Evolutionary conservation across 2,113 vertebrate species (phyloP), one percentile per base, ranked within the genome.

Genomic region (Cyrtonyx montezumae): DNA sequence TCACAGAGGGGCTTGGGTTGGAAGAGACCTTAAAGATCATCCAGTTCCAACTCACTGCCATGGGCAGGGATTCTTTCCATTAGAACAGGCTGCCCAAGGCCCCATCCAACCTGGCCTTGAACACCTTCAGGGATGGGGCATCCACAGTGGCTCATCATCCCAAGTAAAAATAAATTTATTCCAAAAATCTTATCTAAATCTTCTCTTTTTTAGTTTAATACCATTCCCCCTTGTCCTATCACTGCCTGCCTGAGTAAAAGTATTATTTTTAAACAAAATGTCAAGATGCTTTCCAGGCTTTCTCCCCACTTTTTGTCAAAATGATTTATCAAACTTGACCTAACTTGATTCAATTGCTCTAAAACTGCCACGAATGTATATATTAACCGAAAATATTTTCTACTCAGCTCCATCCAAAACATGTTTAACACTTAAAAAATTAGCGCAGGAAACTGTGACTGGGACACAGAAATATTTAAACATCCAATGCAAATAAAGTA

Each of bases 381-480:
- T n/a, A 62, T 67, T 67, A 77, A 74, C 49, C 28, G 48, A 76
- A 85, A 88, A n/a, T 55, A 61, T 79, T 84, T 81, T 75, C 25
- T 91, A 32, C 8, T 66, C 6, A 43, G 28, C 25, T 88, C 45
- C 28, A 70, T 93, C 78, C n/a, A 87, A 91, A 95, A 51, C 34
- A 74, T 3, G 3, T 37, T 42, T 55, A 84, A 77, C 15, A 36
- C 55, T 84, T 77, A 21, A 48, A 89, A 48, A 51, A 55, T 75
- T 67, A 32, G 8, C 73, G 22, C 34, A 18, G 55, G 56, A 91
- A 95, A 86, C 63, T 49, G 71, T 93, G 92, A 85, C 81, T 84
- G 61, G 63, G 49, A 70, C 69, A 73, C 59, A 91, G 96, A 96
- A 95, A 92, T 92, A 91, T 89, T 93, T 92, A 88, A 70, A 73